These are phyloP conservation scores for Biston stratarius DNA, from an alignment of 2,888 invertebrate species.

Conservation along the genomic window DNA sequence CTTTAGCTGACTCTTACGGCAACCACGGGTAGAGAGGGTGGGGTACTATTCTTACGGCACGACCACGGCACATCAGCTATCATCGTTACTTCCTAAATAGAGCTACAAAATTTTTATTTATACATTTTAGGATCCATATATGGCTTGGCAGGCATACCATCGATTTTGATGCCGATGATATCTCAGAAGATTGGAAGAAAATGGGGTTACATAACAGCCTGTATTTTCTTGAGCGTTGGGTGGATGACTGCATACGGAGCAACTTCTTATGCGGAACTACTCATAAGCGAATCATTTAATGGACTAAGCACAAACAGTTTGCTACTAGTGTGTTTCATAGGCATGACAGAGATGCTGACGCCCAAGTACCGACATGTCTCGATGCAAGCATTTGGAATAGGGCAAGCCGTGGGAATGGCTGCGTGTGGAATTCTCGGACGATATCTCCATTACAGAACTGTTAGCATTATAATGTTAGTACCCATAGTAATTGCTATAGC, in stretches of 20 bases:
- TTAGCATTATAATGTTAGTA: conserved; percentile 10
- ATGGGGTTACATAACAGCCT: conserved; percentile 12
- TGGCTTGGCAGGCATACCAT: conserved; percentile 14
- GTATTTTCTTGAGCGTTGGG: background rate
- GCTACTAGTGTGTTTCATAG: conserved; percentile 4
- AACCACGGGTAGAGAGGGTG: no score
- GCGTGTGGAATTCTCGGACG: conserved; percentile 8
- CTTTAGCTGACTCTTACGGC: no score
- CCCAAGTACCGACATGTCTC: conserved; percentile 6
- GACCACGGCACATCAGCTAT: no score
- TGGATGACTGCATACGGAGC: conserved; percentile 5
- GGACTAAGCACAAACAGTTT: conserved; percentile 13
- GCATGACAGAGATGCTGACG: conserved; percentile 12
- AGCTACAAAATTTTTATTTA: background rate
- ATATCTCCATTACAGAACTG: conserved; percentile 6
- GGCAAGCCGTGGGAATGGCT: conserved; percentile 7
- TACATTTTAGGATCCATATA: conserved; percentile 15
- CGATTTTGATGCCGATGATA: conserved; percentile 15
- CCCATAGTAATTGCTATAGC: conserved; percentile 3
- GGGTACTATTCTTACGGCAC: no score
- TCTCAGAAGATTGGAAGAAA: conserved; percentile 15
- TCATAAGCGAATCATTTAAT: conserved; percentile 16
- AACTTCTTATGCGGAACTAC: conserved; percentile 2
- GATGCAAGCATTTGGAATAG: conserved; percentile 11
- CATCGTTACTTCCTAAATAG: no score